These are phyloP conservation scores for Dicentrarchus labrax DNA, from an alignment of 2,113 vertebrate genomes.

Conservation along the genomic window DNA sequence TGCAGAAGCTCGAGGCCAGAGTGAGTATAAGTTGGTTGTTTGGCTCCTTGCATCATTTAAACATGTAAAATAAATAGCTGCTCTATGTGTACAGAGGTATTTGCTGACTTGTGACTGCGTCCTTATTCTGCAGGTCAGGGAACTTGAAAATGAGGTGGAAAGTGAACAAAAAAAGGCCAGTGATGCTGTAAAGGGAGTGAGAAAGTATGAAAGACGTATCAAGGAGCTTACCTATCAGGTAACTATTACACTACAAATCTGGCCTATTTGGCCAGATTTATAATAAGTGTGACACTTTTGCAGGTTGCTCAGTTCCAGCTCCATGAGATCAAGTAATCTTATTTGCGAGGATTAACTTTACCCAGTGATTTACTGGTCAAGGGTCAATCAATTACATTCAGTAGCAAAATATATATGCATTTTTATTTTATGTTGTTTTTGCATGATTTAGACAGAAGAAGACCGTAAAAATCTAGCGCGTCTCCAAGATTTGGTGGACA, in stretches of 20 bases:
- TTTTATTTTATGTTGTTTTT: background rate
- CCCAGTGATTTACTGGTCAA: background rate
- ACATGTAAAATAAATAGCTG: background rate
- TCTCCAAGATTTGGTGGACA: constrained; percentile 23
- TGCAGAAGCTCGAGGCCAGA: constrained; percentile 85
- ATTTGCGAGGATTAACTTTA: background rate
- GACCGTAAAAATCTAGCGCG: constrained; percentile 13
- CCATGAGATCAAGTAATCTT: background rate
- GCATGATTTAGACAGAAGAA: constrained; percentile 10
- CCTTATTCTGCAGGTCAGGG: constrained; percentile 4
- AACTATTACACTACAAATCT: background rate
- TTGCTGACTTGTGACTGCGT: background rate
- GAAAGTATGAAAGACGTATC: constrained; percentile 20
- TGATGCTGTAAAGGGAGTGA: constrained; percentile 2
- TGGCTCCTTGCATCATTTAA: background rate
- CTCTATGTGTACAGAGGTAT: background rate
- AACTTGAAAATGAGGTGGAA: constrained; percentile 25
- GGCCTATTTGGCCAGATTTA: no score
- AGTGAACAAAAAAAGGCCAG: constrained; percentile 14
- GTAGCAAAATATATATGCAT: background rate
- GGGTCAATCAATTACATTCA: background rate
- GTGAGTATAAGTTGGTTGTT: constrained; percentile 17
- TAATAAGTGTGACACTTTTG: background rate
- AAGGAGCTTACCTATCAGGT: constrained; percentile 28
- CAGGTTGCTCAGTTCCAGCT: background rate